Evolutionary conservation across 2,888 invertebrate genomes (phyloP).

Genomic region (Pseudanteris insignis): DNA sequence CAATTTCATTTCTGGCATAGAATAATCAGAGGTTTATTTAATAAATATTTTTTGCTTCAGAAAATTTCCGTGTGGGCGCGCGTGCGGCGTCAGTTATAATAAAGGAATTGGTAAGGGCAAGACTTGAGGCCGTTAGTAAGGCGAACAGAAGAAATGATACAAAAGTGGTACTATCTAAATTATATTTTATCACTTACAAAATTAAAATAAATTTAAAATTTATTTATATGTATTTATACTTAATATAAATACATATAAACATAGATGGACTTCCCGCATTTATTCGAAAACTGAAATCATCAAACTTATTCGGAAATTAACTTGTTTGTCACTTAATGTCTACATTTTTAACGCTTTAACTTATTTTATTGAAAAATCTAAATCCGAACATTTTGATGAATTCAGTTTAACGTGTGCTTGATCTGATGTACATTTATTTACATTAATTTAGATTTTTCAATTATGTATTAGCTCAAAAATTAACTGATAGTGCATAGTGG

Average conservation of each 20-base stretch:
- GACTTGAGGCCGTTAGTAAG: slow-evolving; percentile 50
- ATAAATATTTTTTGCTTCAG: slow-evolving; percentile 37
- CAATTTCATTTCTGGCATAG: slow-evolving; percentile 26
- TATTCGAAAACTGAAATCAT: too few species aligned
- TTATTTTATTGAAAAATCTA: too few species aligned
- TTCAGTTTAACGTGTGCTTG: slow-evolving; percentile 11
- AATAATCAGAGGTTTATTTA: too few species aligned
- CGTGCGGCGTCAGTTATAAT: slow-evolving; percentile 59
- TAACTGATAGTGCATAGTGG: slow-evolving; percentile 40
- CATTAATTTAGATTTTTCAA: slow-evolving; percentile 25
- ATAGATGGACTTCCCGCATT: too few species aligned
- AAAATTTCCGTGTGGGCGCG: slow-evolving; percentile 62
- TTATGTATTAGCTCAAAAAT: slow-evolving; percentile 23
- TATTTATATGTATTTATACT: too few species aligned
- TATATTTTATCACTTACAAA: too few species aligned
- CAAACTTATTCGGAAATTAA: too few species aligned
- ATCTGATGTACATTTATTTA: slow-evolving; percentile 4
- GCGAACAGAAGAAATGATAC: slow-evolving; percentile 24
- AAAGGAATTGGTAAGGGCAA: slow-evolving; percentile 46
- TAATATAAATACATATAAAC: too few species aligned
- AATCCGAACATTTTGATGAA: slow-evolving; percentile 34
- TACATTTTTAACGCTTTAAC: too few species aligned
- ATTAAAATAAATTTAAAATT: too few species aligned
- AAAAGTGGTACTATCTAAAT: too few species aligned
- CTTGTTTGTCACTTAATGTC: too few species aligned